Evolutionary conservation across 1,140 invertebrate genomes (phyloP), one percentile per base, ranked within the genome.

Genomic region (Atta colombica): DNA sequence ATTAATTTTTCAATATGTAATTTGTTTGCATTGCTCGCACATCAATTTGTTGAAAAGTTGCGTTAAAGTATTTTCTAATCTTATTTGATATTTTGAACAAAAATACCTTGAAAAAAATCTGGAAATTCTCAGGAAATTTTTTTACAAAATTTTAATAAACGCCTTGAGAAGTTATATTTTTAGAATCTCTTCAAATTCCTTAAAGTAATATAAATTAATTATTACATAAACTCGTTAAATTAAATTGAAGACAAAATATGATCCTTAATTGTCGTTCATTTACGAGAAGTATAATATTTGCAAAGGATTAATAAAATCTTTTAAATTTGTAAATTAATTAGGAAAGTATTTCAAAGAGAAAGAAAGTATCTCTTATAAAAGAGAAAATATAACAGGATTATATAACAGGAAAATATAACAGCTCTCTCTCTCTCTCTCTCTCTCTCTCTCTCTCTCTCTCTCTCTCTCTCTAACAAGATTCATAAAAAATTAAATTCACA

Each of bases 161-260:
- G 18, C 10, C 39, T 45, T 45, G 39, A 45, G 10, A 45, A 55
- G n/a, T n/a, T n/a, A 6, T 66, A 66, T 39, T 39, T 39, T 39
- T 12, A 39, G 18, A 39, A 66, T 66, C 18, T 39, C 31, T 66
- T 18, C n/a, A 18, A 66, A 39, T 39, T n/a, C 8, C 8, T 66
- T 66, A 31, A n/a, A 66, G n/a, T 25, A 16, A 49, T 66, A 21
- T 39, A 5, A 39, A 66, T 69, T 69, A 69, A 69, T 69, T 69
- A 1, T 69, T 49, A 14, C 8, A 69, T 51, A 69, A 4, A 16
- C 39, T 25, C 6, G 25, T n/a, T 28, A 51, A 69, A 49, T 69
- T 25, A 51, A 69, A 69, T 28, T 69, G 21, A 45, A n/a, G 10
- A 21, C 39, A 14, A 51, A 51, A 69, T 69, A 16, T 1, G 10